Evolutionary conservation across 2,113 vertebrate species (phyloP).

Genomic region (Halichoeres trimaculatus): DNA sequence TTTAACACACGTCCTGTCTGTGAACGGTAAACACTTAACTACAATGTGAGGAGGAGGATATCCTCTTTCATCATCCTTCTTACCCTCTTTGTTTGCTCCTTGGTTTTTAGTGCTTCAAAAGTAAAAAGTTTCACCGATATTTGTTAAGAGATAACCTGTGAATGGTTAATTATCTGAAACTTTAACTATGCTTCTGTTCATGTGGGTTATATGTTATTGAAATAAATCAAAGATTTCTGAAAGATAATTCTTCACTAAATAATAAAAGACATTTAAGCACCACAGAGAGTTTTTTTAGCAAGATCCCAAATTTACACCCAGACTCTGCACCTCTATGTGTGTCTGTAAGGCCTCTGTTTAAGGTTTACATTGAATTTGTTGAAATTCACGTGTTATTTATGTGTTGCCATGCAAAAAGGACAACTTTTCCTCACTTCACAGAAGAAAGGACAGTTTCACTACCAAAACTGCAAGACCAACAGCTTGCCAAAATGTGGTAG

Average conservation of each 20-base stretch:
- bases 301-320: background rate
- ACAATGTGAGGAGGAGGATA: conserved; percentile 41
- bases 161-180: background rate
- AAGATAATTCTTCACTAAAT: no score
- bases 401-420: background rate
- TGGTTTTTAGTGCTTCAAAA: background rate
- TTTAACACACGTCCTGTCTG: conserved; percentile 44
- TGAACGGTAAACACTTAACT: background rate
- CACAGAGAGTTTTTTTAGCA: background rate
- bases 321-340: background rate
- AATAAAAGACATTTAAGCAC: no score
- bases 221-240: no score
- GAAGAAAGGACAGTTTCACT: background rate
- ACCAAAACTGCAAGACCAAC: background rate
- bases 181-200: background rate
- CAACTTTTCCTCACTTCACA: background rate
- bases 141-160: background rate
- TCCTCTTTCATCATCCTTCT: conserved; percentile 31
- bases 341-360: background rate
- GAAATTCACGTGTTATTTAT: background rate
- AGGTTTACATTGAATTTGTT: background rate
- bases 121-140: background rate
- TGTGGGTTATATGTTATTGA: no score
- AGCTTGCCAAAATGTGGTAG: background rate
- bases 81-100: conserved; percentile 10